Conservation (phyloP, 1,140 invertebrate species). For the Lepidurus packardi region DNA sequence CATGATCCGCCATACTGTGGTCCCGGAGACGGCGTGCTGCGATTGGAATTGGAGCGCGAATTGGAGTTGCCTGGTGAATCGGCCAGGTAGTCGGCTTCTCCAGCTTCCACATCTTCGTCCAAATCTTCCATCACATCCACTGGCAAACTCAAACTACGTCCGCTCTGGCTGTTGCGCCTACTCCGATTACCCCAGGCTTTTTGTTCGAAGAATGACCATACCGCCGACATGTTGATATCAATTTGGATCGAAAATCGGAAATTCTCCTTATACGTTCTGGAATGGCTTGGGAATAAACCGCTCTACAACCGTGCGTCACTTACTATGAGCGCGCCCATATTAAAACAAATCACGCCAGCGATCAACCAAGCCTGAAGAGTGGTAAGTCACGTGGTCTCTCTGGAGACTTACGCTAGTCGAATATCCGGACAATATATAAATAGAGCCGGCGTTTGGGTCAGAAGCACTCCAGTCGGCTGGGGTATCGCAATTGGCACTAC, state of each 20-base stretch:
- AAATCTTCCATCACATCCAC: constrained; percentile 7
- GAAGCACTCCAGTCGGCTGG: not conserved
- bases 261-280: not conserved
- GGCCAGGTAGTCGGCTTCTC: not conserved
- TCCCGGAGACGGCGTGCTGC: not conserved
- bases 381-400: too few relatives aligned
- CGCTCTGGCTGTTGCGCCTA: constrained; percentile 1
- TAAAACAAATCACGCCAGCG: too few relatives aligned
- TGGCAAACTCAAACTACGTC: not conserved
- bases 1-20: not conserved
- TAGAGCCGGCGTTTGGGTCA: not conserved
- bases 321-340: too few relatives aligned
- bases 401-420: not conserved
- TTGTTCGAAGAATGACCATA: constrained; percentile 11
- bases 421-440: not conserved
- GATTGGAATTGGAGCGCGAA: not conserved
- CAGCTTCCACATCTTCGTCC: not conserved
- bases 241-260: not conserved
- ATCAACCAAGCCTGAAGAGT: too few relatives aligned
- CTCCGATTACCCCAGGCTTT: constrained; percentile 2
- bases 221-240: not conserved
- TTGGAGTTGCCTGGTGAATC: not conserved
- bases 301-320: not conserved
- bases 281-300: not conserved
- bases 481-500: not conserved